Evolutionary conservation across 2,888 invertebrate genomes (phyloP), one percentile per base, ranked within the genome.

Genomic region (Philaethria dido): DNA sequence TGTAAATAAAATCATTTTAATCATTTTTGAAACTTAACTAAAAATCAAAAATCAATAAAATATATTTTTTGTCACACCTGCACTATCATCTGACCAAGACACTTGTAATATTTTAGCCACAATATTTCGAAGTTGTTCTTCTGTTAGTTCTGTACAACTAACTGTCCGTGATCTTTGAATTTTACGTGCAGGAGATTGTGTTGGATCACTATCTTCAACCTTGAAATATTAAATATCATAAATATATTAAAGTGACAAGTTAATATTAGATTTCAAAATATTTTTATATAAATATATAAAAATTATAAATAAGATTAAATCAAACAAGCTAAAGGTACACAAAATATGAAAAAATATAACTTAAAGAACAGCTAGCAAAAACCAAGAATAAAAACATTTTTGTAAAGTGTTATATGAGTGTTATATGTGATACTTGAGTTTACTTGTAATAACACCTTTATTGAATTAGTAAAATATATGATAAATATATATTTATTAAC

Each of bases 41-140:
- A n/a, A 22, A 50, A 29, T 25, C n/a, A 1, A 50, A 50, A n/a
- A 33, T 36, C n/a, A 50, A 18, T 16, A 45, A 29, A 39, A 16
- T 45, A 33, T 29, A 9, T 3, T 1, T 54, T 57, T 39, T n/a
- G 39, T 18, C 75, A 76, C 80, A 84, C 94, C 94, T 76, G 90
- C 88, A 77, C 93, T 93, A 60, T 92, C 92, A 75, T 94, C 94
- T 70, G 93, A 94, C 95, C 96, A 97, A 2, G 96, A 95, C 44
- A 95, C 95, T 80, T 95, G 95, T 18, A 97, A 86, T 65, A 97
- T 94, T 78, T 95, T 94, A 1, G 95, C 95, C 57, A 96, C 92
- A 72, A 95, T 93, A 64, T 92, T 85, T 70, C 94, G 88, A 25
- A 96, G 89, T 79, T 95, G 95, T 62, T 95, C 95, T 69, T 94